Evolutionary conservation across 2,797 vertebrate species (phyloP), one percentile per base, ranked within the genome.

Genomic region (Danio aesculapii): DNA sequence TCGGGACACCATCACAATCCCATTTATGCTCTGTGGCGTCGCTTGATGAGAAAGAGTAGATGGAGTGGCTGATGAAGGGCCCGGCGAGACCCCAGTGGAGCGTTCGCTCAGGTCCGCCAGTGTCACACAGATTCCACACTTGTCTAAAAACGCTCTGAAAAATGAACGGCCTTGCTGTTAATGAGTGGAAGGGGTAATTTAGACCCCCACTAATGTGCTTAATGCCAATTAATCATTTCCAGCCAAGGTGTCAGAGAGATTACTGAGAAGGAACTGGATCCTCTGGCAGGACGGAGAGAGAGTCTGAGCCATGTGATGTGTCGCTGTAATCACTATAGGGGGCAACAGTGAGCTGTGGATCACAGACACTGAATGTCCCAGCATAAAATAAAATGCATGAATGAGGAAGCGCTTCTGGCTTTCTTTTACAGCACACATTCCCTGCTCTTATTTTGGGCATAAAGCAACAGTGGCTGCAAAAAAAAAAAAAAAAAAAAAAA

Each of bases 301-400:
- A 78, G 57, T 76, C 69, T 44, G 61, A 69, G 79, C n/a, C 75
- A 30, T 30, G 39, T 67, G 70, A 63, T 66, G 44, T 83, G 72
- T 53, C 21, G 7, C 77, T 67, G 11, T 82, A 85, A 57, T 79
- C 91, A 92, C 93, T 93, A 92, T 89, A 95, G 94, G 92, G 93
- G 94, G 93, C 94, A 94, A 92, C 86, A 88, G 88, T 91, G 92
- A 92, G 92, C 93, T 91, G 88, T 8, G 78, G n/a, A 92, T 73
- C 43, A 59, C 16, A 76, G n/a, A 61, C 57, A 57, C 49, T 21
- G n/a, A 63, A 43, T 30, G 53, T 76, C 43, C 49, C 77, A 39
- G 43, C 12, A 70, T 78, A 77, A 70, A 75, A 64, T 69, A 64
- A 63, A 84, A 73, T 59, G 43, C 47, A 58, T 82, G 55, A 81